Conservation (phyloP, 2,888 invertebrate species). For the Kuschelorhynchus macadamiae region DNA sequence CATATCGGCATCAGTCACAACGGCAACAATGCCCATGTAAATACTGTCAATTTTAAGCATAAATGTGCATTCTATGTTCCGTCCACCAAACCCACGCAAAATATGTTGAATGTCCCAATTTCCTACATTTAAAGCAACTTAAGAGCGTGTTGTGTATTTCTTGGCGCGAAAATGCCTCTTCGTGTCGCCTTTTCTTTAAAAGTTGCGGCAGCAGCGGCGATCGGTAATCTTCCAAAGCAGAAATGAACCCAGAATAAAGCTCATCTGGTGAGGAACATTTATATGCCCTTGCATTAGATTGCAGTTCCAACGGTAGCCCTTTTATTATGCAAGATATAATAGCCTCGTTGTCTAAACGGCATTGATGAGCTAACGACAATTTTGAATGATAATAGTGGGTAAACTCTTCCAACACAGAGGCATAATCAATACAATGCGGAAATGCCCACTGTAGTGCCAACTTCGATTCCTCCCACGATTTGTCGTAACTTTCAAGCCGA, state of each 20-base stretch:
- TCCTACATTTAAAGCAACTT: slow-evolving; percentile 4
- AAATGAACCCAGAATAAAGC: slow-evolving; percentile 18
- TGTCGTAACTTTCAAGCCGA: slow-evolving; percentile 48
- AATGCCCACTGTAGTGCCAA: slow-evolving; percentile 46
- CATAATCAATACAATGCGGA: slow-evolving; percentile 56
- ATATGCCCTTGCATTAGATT: slow-evolving; percentile 15
- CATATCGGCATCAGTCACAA: background rate
- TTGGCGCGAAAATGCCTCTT: background rate
- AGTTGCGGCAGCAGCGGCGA: too few species aligned
- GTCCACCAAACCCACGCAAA: background rate
- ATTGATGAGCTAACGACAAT: too few species aligned
- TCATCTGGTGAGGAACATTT: slow-evolving; percentile 17
- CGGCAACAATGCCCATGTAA: too few species aligned
- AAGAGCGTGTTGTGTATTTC: background rate
- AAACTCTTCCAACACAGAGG: slow-evolving; percentile 57
- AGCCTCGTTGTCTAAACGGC: slow-evolving; percentile 47
- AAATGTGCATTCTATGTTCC: too few species aligned
- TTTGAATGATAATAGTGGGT: slow-evolving; percentile 53
- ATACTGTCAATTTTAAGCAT: too few species aligned
- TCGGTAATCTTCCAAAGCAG: slow-evolving; percentile 21
- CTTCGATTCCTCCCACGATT: slow-evolving; percentile 59
- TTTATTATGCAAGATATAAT: slow-evolving; percentile 17
- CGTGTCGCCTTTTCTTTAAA: background rate
- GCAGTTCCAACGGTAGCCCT: slow-evolving; percentile 13
- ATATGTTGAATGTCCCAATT: slow-evolving; percentile 4